Conservation (phyloP, 2,113 vertebrate genomes). For the Takifugu flavidus region DNA sequence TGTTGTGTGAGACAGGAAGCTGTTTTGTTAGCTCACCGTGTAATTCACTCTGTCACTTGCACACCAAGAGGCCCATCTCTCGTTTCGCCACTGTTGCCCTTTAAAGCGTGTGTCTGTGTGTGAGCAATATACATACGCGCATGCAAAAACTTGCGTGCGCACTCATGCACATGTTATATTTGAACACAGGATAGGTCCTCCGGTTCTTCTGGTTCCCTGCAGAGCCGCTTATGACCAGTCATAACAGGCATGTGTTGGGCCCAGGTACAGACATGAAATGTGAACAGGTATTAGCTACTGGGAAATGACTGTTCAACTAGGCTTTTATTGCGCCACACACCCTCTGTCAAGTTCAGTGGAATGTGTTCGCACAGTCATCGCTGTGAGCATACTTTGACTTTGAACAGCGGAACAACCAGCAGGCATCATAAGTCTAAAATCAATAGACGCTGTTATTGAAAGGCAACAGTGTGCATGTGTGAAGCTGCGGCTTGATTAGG, state of each 20-base stretch:
- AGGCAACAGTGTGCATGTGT: slow-evolving; percentile 30
- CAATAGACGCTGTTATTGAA: slow-evolving; percentile 40
- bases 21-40: slow-evolving; percentile 57
- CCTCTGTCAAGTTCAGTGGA: slow-evolving; percentile 17
- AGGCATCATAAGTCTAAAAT: slow-evolving; percentile 42
- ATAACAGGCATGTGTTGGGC: slow-evolving; percentile 55
- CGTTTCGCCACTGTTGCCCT: slow-evolving; percentile 65
- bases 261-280: slow-evolving; percentile 54
- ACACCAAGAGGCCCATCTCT: slow-evolving; percentile 58
- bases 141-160: slow-evolving; percentile 1
- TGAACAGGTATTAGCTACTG: slow-evolving; percentile 46
- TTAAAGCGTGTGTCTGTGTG: slow-evolving; percentile 30
- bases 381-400: slow-evolving; percentile 8
- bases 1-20: slow-evolving; percentile 57
- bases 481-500: slow-evolving; percentile 51
- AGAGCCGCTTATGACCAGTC: slow-evolving; percentile 56
- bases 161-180: slow-evolving; percentile 17
- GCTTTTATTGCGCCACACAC: slow-evolving; percentile 57
- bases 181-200: slow-evolving; percentile 44
- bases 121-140: neutral
- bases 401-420: slow-evolving; percentile 14
- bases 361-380: slow-evolving; percentile 31
- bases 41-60: slow-evolving; percentile 67
- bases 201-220: slow-evolving; percentile 40
- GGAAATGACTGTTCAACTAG: slow-evolving; percentile 40